These are phyloP conservation scores for Erannis defoliaria DNA, from an alignment of 2,888 invertebrate genomes.

Conservation along the genomic window DNA sequence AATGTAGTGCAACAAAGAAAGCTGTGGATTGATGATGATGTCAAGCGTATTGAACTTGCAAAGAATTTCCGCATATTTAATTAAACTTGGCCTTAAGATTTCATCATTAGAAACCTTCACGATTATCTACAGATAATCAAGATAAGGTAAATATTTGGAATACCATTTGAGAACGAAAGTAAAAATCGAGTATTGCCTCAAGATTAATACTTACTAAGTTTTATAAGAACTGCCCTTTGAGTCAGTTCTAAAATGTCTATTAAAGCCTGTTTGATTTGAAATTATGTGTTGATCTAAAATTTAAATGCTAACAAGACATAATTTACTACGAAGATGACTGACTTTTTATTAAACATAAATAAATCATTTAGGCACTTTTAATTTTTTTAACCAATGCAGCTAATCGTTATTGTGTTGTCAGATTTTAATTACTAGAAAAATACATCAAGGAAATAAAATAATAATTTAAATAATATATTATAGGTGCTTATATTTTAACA, in stretches of 20 bases:
- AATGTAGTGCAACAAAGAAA: no score
- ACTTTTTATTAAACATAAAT: no score
- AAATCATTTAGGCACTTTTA: no score
- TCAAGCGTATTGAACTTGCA: background rate
- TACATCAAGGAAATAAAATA: no score
- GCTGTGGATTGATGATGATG: no score
- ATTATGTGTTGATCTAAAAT: background rate
- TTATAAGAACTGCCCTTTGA: background rate
- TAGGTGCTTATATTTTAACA: no score
- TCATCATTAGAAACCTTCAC: constrained; percentile 22
- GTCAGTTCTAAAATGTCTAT: background rate
- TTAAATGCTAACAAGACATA: background rate
- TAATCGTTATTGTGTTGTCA: no score
- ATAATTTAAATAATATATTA: no score
- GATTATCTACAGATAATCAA: constrained; percentile 24
- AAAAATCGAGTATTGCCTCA: constrained; percentile 10
- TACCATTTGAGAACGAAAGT: constrained; percentile 32
- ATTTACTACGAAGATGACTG: no score
- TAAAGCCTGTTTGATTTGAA: constrained; percentile 7
- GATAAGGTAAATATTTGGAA: constrained; percentile 26
- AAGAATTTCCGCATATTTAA: background rate
- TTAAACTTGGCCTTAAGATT: background rate
- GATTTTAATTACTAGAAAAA: no score
- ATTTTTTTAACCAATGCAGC: no score
- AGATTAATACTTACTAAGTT: background rate